Conservation (phyloP, 2,888 invertebrate genomes). For the Catocala nupta region DNA sequence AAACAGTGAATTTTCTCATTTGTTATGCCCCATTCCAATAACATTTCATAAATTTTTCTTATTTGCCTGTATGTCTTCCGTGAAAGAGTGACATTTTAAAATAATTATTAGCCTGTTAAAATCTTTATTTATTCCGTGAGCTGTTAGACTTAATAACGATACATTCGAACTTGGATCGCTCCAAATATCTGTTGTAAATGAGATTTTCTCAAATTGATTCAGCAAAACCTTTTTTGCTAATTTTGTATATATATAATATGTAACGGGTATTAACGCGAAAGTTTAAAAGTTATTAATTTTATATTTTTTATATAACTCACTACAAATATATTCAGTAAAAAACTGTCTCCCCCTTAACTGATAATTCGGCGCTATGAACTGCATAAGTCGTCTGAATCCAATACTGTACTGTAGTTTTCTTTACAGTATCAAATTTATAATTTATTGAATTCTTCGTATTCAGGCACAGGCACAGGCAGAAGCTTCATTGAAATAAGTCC, state of each 20-base stretch:
- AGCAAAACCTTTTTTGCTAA: constrained; percentile 40
- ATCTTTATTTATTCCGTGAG: constrained; percentile 41
- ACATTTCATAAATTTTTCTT: constrained; percentile 37
- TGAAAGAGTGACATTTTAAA: constrained; percentile 43
- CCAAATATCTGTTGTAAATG: constrained; percentile 50
- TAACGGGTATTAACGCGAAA: too few relatives aligned
- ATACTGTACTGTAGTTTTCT: too few relatives aligned
- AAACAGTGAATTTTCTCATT: constrained; percentile 43
- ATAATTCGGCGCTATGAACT: constrained; percentile 42
- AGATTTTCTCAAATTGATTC: constrained; percentile 44
- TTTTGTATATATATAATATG: constrained; percentile 38
- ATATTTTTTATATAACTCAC: too few relatives aligned
- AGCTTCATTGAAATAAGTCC: too few relatives aligned
- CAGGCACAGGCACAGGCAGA: too few relatives aligned
- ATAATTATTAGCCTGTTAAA: constrained; percentile 37
- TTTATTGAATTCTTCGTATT: too few relatives aligned
- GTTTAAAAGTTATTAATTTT: too few relatives aligned
- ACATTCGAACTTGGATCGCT: constrained; percentile 46
- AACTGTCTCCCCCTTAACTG: constrained; percentile 44
- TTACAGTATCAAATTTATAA: too few relatives aligned
- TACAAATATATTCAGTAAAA: constrained; percentile 42
- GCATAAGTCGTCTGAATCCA: constrained; percentile 45
- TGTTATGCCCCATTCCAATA: constrained; percentile 43
- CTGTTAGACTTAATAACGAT: constrained; percentile 45
- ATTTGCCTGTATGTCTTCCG: constrained; percentile 38